These are phyloP conservation scores for Coccyzus lansbergi DNA, from an alignment of 2,797 vertebrate genomes.

Conservation along the genomic window DNA sequence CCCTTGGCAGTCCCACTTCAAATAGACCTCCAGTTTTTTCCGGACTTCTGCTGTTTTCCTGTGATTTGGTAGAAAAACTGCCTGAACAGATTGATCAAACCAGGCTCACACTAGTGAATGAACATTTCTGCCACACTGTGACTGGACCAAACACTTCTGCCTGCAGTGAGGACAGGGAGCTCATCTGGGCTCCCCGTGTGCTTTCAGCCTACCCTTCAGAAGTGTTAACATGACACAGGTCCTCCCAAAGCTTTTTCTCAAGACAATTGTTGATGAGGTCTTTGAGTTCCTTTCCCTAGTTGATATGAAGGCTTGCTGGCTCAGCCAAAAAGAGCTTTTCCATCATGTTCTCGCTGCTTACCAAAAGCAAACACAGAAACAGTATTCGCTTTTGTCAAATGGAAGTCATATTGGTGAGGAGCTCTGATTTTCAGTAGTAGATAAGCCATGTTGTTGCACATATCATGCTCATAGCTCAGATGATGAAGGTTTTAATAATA, in stretches of 20 bases:
- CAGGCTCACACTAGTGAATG: neutral
- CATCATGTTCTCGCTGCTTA: fast-evolving
- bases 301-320: neutral
- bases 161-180: neutral
- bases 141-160: neutral
- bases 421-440: neutral
- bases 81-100: neutral
- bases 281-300: neutral
- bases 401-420: neutral
- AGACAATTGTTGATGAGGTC: neutral
- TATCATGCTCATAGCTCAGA: neutral
- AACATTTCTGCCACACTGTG: neutral
- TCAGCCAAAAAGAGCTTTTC: neutral
- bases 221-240: neutral
- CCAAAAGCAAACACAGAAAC: neutral
- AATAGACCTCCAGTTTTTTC: neutral
- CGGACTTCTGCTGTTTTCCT: neutral
- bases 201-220: neutral
- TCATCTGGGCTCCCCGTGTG: neutral
- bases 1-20: neutral
- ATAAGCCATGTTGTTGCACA: neutral
- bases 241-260: neutral
- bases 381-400: neutral
- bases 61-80: neutral
- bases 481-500: neutral